These are phyloP conservation scores for Latrodectus hesperus DNA, from an alignment of 2,888 invertebrate species.

Conservation along the genomic window DNA sequence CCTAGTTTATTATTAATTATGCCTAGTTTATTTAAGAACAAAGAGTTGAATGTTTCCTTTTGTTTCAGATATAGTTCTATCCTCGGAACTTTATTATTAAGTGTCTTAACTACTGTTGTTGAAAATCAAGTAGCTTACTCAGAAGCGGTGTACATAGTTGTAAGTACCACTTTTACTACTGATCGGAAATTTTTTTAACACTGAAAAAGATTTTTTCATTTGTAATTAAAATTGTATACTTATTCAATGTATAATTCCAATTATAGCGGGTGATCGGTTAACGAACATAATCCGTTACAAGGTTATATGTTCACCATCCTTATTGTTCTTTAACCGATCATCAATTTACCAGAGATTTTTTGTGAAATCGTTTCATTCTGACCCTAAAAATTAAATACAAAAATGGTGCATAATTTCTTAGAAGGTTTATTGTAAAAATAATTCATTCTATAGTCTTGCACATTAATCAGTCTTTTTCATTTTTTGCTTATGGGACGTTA, in stretches of 20 bases:
- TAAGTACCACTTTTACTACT: conserved; percentile 21
- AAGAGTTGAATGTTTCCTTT: too few relatives aligned
- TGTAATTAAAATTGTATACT: too few relatives aligned
- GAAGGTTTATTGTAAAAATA: not conserved
- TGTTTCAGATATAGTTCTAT: conserved; percentile 39
- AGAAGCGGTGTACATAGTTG: conserved; percentile 44
- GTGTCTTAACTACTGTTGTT: conserved; percentile 60
- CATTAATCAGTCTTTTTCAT: too few relatives aligned
- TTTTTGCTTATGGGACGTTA: too few relatives aligned
- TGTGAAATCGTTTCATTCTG: not conserved
- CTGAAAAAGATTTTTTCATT: not conserved
- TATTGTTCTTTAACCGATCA: not conserved
- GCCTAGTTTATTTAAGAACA: too few relatives aligned
- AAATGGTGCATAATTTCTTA: too few relatives aligned
- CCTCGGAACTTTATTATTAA: conserved; percentile 49
- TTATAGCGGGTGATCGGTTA: not conserved
- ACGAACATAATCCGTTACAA: too few relatives aligned
- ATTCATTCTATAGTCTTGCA: too few relatives aligned
- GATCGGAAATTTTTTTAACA: not conserved
- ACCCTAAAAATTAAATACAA: not conserved
- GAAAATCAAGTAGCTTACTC: conserved; percentile 48
- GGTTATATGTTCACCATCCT: too few relatives aligned
- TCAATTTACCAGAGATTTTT: not conserved
- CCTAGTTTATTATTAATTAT: too few relatives aligned
- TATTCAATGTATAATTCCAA: not conserved